Base-by-base conservation (phyloP, 2,888 invertebrate species). In the Hoplodrina ambigua region DNA sequence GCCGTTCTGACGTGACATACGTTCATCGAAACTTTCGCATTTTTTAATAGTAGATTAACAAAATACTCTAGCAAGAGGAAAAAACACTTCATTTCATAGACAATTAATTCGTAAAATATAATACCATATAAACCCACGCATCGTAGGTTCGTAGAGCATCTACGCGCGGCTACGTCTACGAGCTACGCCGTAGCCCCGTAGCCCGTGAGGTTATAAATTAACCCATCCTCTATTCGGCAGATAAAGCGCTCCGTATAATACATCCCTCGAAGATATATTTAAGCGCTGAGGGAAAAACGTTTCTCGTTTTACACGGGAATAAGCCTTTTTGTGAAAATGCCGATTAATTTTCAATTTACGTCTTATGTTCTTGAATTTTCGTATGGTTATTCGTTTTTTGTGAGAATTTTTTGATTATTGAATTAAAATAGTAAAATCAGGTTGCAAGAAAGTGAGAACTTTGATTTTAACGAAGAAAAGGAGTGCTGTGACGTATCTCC, bases 241-340 rank as follows among this genome's bases (percentile, higher is more conserved):
- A 85, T 84, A 85, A 85, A 84, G 80, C 78, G 74, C 76, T 72
- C 66, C 73, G 84, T 81, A 83, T 82, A 82, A 78, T 75, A 84
- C 68, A 82, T 78, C 68, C 69, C 82, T 67, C 61, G 75, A 78
- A 74, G 84, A 82, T 82, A 82, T 75, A 82, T 82, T 75, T 73
- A 78, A 81, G 72, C 84, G 74, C 60, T 78, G 72, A 81, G 61
- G 70, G 72, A 54, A 84, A 82, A 82, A 69, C 81, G 81, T 81
- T 82, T 70, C 78, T 69, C 82, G 79, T 55, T 82, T 78, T 82
- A 84, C 69, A 65, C 59, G 63, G 50, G 70, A 64, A 83, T 74
- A 72, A 78, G 71, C 61, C 64, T 75, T 82, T 81, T 75, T 71
- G 72, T 75, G 67, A 72, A 71, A 78, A 78, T 53, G 53, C 61